phyloP scores from a whole-genome alignment of 2,888 invertebrate genomes.

The Taenaris catops region DNA sequence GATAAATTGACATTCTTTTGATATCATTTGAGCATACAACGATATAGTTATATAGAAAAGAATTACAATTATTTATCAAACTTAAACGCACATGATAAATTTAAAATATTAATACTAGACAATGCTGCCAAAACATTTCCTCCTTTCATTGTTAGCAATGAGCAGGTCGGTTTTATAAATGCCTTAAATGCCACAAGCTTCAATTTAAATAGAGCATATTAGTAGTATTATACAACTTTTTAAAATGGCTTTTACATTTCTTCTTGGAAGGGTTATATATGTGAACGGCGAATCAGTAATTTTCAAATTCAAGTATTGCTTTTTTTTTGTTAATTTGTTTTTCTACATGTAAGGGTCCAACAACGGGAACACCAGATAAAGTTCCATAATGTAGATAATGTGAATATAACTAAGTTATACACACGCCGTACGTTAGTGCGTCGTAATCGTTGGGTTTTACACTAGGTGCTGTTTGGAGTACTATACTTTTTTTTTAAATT shows the following conservation, averaged over 20 bases:
- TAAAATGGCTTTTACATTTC: constrained; percentile 14
- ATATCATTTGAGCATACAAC: too few species aligned
- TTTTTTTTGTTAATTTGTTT: constrained; percentile 36
- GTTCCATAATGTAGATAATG: constrained; percentile 77
- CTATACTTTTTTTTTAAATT: constrained; percentile 56
- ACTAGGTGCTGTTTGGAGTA: constrained; percentile 48
- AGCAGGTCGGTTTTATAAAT: too few species aligned
- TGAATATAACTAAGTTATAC: constrained; percentile 77
- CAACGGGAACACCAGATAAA: constrained; percentile 59
- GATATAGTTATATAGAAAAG: too few species aligned
- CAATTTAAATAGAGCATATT: too few species aligned
- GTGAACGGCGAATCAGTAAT: constrained; percentile 44
- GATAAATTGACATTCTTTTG: too few species aligned
- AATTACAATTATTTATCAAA: too few species aligned
- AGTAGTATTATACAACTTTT: too few species aligned
- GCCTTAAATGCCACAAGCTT: too few species aligned
- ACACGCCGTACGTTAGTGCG: constrained; percentile 58
- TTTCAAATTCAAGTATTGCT: constrained; percentile 31
- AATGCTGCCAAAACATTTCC: too few species aligned
- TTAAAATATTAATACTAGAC: too few species aligned
- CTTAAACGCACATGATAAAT: too few species aligned
- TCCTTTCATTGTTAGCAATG: too few species aligned
- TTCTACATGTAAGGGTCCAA: constrained; percentile 58
- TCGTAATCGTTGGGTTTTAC: constrained; percentile 77
- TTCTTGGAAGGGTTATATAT: constrained; percentile 13